phyloP scores from a whole-genome alignment of 2,113 vertebrate genomes.

The Dicrurus megarhynchus region DNA sequence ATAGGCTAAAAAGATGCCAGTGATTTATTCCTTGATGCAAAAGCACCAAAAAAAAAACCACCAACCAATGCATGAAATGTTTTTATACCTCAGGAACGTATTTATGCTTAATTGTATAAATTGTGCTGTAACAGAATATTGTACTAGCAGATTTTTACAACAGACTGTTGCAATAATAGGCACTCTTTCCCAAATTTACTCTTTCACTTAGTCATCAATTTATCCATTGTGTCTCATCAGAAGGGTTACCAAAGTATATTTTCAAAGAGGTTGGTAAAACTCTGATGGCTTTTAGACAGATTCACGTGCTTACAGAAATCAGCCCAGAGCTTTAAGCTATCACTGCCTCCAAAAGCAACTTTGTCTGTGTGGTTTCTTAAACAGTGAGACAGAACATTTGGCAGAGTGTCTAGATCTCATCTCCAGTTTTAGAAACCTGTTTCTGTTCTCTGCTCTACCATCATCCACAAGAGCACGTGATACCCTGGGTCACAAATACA shows the following conservation, averaged over 20 bases:
- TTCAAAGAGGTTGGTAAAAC: background rate
- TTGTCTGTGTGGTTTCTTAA: background rate
- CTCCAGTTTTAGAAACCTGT: background rate
- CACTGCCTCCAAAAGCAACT: background rate
- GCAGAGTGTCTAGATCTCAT: background rate
- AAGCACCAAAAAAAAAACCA: background rate
- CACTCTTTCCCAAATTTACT: background rate
- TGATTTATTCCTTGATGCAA: background rate
- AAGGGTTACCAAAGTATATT: background rate
- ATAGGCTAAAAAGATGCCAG: background rate
- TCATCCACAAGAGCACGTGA: background rate
- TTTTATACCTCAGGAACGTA: background rate
- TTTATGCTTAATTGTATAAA: background rate
- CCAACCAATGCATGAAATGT: background rate
- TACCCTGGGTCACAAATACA: background rate
- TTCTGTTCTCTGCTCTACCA: background rate
- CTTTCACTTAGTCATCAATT: background rate
- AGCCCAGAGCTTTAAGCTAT: background rate
- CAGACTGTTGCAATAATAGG: background rate
- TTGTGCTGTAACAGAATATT: background rate
- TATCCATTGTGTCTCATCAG: background rate
- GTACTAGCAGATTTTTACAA: background rate
- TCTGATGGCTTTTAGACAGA: background rate
- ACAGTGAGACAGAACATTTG: background rate
- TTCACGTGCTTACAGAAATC: background rate